phyloP scores from a whole-genome alignment of 1,140 invertebrate genomes.

The Metaphire vulgaris region DNA sequence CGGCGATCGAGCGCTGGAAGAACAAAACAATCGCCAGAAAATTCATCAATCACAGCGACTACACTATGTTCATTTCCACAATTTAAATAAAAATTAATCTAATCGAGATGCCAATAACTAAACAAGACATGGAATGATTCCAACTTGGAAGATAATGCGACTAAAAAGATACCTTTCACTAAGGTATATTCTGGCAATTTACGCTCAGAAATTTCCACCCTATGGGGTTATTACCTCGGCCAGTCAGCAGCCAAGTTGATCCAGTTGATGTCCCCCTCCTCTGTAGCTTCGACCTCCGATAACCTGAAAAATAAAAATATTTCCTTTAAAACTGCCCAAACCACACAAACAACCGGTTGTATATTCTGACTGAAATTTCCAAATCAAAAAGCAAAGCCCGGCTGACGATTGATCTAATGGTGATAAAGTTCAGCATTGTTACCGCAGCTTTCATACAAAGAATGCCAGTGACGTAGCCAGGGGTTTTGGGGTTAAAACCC shows the following conservation, averaged over 20 bases:
- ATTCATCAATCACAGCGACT: too few species aligned
- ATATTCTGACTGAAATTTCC: neutral
- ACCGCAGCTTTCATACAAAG: neutral
- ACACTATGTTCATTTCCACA: too few species aligned
- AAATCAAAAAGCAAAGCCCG: neutral
- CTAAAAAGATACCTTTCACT: neutral
- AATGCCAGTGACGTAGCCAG: too few species aligned
- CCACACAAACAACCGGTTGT: neutral
- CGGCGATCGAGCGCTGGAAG: constrained; percentile 53
- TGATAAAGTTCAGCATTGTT: neutral
- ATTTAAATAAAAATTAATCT: neutral
- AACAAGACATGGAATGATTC: neutral
- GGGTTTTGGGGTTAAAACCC: too few species aligned
- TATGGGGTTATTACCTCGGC: constrained; percentile 51
- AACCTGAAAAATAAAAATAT: constrained; percentile 43
- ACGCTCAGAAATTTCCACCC: too few species aligned
- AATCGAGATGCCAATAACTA: neutral
- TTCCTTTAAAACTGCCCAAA: neutral
- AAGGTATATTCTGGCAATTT: neutral
- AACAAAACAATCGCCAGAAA: constrained; percentile 24
- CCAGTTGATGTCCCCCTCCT: constrained; percentile 55
- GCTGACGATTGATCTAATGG: neutral
- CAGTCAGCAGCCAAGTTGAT: constrained; percentile 49
- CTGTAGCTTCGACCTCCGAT: constrained; percentile 41
- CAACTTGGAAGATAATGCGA: neutral